Percentiles rank a stretch among this genome's conserved stretches.
Conservation (phyloP, 2,113 vertebrate genomes). For the Pelobates fuscus region DNA sequence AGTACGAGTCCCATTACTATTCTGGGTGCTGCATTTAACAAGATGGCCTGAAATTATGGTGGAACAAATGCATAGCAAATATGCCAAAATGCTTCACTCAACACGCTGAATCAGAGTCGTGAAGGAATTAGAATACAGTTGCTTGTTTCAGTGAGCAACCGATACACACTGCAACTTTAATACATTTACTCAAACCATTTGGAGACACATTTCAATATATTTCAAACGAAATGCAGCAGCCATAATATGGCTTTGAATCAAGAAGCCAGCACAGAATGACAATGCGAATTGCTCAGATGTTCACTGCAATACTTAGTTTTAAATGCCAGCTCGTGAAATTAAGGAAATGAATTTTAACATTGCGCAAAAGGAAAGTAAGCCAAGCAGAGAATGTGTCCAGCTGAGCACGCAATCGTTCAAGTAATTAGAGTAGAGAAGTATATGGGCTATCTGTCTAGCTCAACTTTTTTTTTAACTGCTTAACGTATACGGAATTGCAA, state of each 20-base stretch:
- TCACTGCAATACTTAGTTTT: slow-evolving; percentile 22
- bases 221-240: neutral
- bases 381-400: slow-evolving; percentile 34
- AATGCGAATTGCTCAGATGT: slow-evolving; percentile 33
- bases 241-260: slow-evolving; percentile 33
- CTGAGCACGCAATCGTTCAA: slow-evolving; percentile 28
- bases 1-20: too few relatives aligned
- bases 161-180: slow-evolving; percentile 14
- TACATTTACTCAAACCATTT: slow-evolving; percentile 12
- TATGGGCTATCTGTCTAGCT: too few relatives aligned
- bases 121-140: too few relatives aligned
- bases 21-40: too few relatives aligned
- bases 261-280: slow-evolving; percentile 30
- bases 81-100: too few relatives aligned
- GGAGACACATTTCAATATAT: slow-evolving; percentile 25
- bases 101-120: too few relatives aligned
- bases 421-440: neutral
- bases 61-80: too few relatives aligned
- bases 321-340: slow-evolving; percentile 39
- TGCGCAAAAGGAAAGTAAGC: slow-evolving; percentile 22
- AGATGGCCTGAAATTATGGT: too few relatives aligned
- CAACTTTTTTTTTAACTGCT: too few relatives aligned
- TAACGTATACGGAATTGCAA: too few relatives aligned
- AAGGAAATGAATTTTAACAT: slow-evolving; percentile 38
- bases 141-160: neutral